phyloP scores from a whole-genome alignment of 2,113 vertebrate genomes.

The Aspiorhynchus laticeps region DNA sequence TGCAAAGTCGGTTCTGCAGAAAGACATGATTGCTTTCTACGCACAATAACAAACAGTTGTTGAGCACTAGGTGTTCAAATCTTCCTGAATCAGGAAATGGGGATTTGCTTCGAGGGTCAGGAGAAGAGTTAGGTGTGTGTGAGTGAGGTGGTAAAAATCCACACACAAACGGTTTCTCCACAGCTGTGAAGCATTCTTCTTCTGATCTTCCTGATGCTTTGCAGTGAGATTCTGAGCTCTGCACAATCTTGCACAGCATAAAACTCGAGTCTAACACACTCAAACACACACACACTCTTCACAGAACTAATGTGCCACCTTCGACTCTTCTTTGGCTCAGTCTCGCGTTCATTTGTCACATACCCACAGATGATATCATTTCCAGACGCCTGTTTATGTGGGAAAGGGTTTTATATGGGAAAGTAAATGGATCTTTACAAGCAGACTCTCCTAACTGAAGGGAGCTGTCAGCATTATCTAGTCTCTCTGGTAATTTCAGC shows the following conservation, averaged over 20 bases:
- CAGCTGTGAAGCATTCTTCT: slow-evolving; percentile 67
- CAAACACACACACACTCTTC: slow-evolving; percentile 1
- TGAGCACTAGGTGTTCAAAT: slow-evolving; percentile 55
- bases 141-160: background rate
- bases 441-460: background rate
- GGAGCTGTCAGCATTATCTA: slow-evolving; percentile 5
- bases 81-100: slow-evolving; percentile 36
- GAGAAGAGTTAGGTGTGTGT: background rate
- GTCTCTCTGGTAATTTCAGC: slow-evolving; percentile 39
- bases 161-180: slow-evolving; percentile 55
- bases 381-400: background rate
- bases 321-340: background rate
- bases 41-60: slow-evolving; percentile 58
- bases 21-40: slow-evolving; percentile 48
- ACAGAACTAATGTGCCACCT: background rate
- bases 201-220: slow-evolving; percentile 60
- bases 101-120: background rate
- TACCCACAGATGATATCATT: background rate
- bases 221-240: slow-evolving; percentile 43
- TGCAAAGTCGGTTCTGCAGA: background rate
- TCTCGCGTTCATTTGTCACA: slow-evolving; percentile 22
- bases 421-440: background rate
- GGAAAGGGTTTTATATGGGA: background rate
- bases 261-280: slow-evolving; percentile 34
- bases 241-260: slow-evolving; percentile 33